phyloP scores from a whole-genome alignment of 2,888 invertebrate genomes.

The Mactromeris polynyma region DNA sequence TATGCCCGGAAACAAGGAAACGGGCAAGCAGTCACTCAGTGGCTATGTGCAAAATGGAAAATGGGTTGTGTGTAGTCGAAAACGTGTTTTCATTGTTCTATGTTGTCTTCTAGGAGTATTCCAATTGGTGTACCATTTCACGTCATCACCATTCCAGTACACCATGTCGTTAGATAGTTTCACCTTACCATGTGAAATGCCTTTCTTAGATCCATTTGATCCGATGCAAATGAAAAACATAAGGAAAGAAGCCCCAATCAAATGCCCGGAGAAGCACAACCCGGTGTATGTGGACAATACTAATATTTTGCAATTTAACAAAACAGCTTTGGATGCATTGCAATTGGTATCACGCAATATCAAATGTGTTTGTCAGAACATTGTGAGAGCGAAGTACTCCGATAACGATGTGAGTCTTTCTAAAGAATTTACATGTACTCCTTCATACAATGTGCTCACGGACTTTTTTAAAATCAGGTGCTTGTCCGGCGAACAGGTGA shows the following conservation, averaged over 20 bases:
- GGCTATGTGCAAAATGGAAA: not conserved
- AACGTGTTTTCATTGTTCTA: not conserved
- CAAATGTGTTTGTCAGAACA: slow-evolving; percentile 14
- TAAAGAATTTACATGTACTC: slow-evolving; percentile 10
- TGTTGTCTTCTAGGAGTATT: not conserved
- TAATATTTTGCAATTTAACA: slow-evolving; percentile 42
- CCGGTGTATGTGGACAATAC: slow-evolving; percentile 44
- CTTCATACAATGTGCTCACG: slow-evolving; percentile 10
- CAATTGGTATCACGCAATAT: not conserved
- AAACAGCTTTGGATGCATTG: slow-evolving; percentile 8
- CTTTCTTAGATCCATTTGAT: slow-evolving; percentile 32
- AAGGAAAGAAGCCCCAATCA: slow-evolving; percentile 26
- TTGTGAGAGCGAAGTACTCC: not conserved
- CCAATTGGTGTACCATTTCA: not conserved
- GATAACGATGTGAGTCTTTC: slow-evolving; percentile 21
- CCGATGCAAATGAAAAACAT: slow-evolving; percentile 19
- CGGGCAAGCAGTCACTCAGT: not conserved
- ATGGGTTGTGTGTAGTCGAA: not conserved
- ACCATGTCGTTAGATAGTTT: slow-evolving; percentile 20
- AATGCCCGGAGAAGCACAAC: slow-evolving; percentile 26
- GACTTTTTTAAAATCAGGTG: slow-evolving; percentile 31
- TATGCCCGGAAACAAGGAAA: not conserved
- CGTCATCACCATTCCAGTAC: not conserved
- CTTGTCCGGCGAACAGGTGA: not conserved
- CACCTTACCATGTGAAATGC: slow-evolving; percentile 31